phyloP scores from a whole-genome alignment of 2,888 invertebrate genomes.

The Sthenelais limicola region DNA sequence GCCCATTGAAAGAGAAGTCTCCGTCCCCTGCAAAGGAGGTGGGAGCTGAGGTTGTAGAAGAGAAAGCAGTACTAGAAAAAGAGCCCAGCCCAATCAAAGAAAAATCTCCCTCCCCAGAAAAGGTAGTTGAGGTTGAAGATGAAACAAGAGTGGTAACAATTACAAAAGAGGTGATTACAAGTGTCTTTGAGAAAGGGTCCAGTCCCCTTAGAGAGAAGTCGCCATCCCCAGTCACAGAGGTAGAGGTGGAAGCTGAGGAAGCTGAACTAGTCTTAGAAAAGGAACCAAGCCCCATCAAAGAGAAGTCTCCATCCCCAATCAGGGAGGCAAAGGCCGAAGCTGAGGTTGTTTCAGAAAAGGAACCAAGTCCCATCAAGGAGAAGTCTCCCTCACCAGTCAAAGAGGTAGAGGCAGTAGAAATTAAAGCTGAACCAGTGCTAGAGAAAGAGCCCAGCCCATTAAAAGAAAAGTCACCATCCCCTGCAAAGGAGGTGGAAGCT shows the following conservation, averaged over 20 bases:
- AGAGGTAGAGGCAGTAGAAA: slow-evolving; percentile 1
- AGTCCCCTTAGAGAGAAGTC: slow-evolving; percentile 5
- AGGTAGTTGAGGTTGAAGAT: not conserved
- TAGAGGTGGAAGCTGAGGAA: not conserved
- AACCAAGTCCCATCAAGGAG: slow-evolving; percentile 2
- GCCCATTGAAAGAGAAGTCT: slow-evolving; percentile 5
- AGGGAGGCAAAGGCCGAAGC: too few relatives aligned
- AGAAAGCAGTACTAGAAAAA: slow-evolving; percentile 11
- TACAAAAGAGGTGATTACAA: too few relatives aligned
- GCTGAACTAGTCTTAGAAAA: slow-evolving; percentile 10
- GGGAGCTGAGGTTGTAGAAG: not conserved
- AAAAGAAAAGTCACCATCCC: slow-evolving; percentile 9
- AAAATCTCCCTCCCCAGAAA: slow-evolving; percentile 5
- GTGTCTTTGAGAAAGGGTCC: not conserved
- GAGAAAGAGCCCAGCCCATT: slow-evolving; percentile 42
- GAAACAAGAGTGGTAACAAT: too few relatives aligned
- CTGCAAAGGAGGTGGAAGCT: slow-evolving; percentile 74
- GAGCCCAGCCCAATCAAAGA: slow-evolving; percentile 11
- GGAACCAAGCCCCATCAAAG: not conserved
- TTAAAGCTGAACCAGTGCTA: slow-evolving; percentile 41
- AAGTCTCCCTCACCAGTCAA: slow-evolving; percentile 1
- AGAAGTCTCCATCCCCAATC: too few relatives aligned
- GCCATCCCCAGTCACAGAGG: not conserved
- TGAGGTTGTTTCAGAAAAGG: too few relatives aligned
- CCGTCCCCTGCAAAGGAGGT: slow-evolving; percentile 6